Evolutionary conservation across 2,888 invertebrate species (phyloP), one percentile per base, ranked within the genome.

Genomic region (Mythimna pallens): DNA sequence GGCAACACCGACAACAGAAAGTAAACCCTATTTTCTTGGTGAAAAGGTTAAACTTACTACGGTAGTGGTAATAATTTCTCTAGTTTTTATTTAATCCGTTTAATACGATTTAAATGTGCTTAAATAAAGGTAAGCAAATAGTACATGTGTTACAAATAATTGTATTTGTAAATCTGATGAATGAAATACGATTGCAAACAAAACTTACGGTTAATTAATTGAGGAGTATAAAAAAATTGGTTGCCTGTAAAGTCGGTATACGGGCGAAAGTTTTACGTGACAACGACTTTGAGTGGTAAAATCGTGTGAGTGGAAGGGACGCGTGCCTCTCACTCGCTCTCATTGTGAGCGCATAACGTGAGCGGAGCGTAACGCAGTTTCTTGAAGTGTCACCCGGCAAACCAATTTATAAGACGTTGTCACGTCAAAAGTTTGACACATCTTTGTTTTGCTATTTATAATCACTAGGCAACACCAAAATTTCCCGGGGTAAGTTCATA

Each of bases 81-180:
- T 70, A 68, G 57, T 72, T 86, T 85, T 78, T 78, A 81, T 76
- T 77, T 83, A 86, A 91, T 91, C 90, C 89, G 83, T 81, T 75
- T 91, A 91, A 92, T 89, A 80, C 87, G 89, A 91, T 90, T 92
- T 89, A 85, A 89, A 91, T 86, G 81, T 80, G 68, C 82, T 86
- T 86, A 87, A 88, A 88, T 84, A 83, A 89, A 88, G 86, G 87
- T 88, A 88, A 87, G 77, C 73, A 85, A 85, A 81, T 70, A 83
- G 50, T 78, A 78, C 79, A 76, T 81, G 75, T 84, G 81, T 82
- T 85, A 75, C 81, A 86, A 87, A 88, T 83, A 85, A 74, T 80
- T 52, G 58, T 73, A 65, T 77, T 80, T 74, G 69, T 65, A 14
- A 76, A 80, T 82, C 57, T 66, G 61, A 14, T n/a, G 20, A 8